These are phyloP conservation scores for Sinotaia quadrata DNA, from an alignment of 2,888 invertebrate genomes.

Conservation along the genomic window DNA sequence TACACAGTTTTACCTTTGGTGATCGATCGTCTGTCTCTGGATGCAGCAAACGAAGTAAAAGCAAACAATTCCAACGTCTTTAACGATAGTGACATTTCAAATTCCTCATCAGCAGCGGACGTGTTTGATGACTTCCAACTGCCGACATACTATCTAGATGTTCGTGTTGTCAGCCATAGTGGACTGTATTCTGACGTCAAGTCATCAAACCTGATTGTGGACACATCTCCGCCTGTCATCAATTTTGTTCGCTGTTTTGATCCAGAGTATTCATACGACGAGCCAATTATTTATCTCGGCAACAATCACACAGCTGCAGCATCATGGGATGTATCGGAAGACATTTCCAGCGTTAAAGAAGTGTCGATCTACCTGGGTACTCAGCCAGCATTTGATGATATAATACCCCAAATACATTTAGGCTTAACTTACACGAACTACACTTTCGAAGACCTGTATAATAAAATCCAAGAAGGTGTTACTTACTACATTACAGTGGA, in stretches of 20 bases:
- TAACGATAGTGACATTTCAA: not conserved
- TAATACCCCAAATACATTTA: not conserved
- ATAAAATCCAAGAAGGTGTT: not conserved
- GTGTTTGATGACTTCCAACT: conserved; percentile 10
- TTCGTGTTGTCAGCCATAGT: conserved; percentile 47
- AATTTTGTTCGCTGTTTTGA: conserved; percentile 48
- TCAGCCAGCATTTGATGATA: not conserved
- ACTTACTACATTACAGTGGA: conserved; percentile 8
- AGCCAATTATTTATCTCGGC: conserved; percentile 44
- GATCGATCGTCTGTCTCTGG: not conserved
- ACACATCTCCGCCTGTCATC: conserved; percentile 45
- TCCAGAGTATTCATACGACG: conserved; percentile 47
- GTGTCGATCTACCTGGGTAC: conserved; percentile 41
- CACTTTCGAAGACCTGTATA: not conserved
- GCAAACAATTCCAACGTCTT: not conserved
- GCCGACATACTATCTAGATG: conserved; percentile 45
- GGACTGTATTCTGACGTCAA: conserved; percentile 39
- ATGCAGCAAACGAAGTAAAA: conserved; percentile 8
- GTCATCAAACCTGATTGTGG: conserved; percentile 48
- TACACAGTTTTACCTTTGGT: not conserved
- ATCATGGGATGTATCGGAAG: conserved; percentile 49
- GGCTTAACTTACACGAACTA: not conserved
- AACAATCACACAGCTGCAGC: conserved; percentile 47
- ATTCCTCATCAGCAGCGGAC: not conserved
- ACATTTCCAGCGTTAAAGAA: conserved; percentile 40